phyloP scores from a whole-genome alignment of 2,797 vertebrate genomes.

The Hephaestus fuliginosus region DNA sequence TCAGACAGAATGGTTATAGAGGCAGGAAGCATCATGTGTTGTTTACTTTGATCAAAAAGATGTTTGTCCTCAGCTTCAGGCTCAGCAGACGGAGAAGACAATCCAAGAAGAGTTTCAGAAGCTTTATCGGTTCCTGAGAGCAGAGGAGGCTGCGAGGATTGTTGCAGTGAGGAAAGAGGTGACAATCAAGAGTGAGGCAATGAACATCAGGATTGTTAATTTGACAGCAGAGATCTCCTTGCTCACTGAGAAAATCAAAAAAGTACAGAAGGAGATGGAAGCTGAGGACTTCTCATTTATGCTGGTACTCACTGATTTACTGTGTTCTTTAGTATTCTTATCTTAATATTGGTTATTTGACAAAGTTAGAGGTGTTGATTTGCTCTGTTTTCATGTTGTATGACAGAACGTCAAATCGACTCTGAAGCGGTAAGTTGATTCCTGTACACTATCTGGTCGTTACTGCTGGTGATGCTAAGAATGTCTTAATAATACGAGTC shows the following conservation, averaged over 20 bases:
- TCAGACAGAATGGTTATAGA: accelerated
- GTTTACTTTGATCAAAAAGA: background rate
- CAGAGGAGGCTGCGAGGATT: constrained; percentile 47
- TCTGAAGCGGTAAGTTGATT: constrained; percentile 16
- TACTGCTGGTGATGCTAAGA: no score
- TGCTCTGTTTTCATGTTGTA: background rate
- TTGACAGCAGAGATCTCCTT: constrained; percentile 33
- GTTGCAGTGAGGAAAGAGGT: constrained; percentile 46
- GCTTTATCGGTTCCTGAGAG: constrained; percentile 47
- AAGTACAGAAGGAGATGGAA: background rate
- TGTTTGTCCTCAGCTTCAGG: constrained; percentile 54
- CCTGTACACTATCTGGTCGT: background rate
- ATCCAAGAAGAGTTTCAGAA: constrained; percentile 58
- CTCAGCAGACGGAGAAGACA: constrained; percentile 41
- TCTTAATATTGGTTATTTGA: background rate
- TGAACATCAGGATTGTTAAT: constrained; percentile 25
- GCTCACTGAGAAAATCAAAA: constrained; percentile 19
- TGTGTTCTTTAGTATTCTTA: background rate
- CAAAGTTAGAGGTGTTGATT: accelerated
- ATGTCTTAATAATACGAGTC: no score
- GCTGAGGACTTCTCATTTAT: constrained; percentile 40
- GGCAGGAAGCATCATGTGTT: accelerated
- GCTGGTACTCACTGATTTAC: constrained; percentile 32
- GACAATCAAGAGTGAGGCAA: constrained; percentile 7
- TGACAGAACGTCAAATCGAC: constrained; percentile 41